Percentiles rank a stretch among this genome's conserved stretches.
Evolutionary conservation across 1,140 invertebrate species (phyloP).

Genomic region (Drosophila lacertosa): DNA sequence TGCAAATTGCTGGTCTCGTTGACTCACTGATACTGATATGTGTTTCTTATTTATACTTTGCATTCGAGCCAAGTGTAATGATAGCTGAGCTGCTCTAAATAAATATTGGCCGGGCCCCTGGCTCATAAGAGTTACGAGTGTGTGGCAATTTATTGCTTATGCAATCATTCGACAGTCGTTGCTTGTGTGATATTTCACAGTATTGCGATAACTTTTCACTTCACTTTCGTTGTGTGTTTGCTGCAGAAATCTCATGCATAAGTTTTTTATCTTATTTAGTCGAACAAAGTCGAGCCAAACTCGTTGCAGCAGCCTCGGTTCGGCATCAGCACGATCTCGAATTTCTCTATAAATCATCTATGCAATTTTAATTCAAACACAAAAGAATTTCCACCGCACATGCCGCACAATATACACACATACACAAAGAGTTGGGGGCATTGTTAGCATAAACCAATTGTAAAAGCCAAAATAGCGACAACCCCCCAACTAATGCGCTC

Average conservation of each 20-base stretch:
- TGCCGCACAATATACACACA: constrained; percentile 22
- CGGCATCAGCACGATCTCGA: constrained; percentile 45
- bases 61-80: constrained; percentile 30
- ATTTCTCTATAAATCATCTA: constrained; percentile 73
- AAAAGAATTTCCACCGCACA: constrained; percentile 68
- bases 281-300: constrained; percentile 46
- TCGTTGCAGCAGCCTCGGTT: constrained; percentile 6
- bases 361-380: constrained; percentile 81
- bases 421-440: constrained; percentile 34
- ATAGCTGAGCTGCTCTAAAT: constrained; percentile 45
- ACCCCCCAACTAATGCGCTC: constrained; percentile 75
- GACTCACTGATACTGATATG: constrained; percentile 12
- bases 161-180: constrained; percentile 6
- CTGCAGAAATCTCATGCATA: constrained; percentile 70
- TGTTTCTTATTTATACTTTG: constrained; percentile 45
- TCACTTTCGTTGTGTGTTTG: constrained; percentile 34
- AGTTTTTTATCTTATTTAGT: constrained; percentile 67
- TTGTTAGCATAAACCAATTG: constrained; percentile 80
- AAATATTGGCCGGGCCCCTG: constrained; percentile 62
- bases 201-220: constrained; percentile 13
- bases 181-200: constrained; percentile 26
- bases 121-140: constrained; percentile 25
- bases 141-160: constrained; percentile 35
- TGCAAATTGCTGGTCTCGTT: constrained; percentile 70
- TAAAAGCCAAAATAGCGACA: constrained; percentile 74